Evolutionary conservation across 2,888 invertebrate genomes (phyloP).

Genomic region (Drosophila conformis): DNA sequence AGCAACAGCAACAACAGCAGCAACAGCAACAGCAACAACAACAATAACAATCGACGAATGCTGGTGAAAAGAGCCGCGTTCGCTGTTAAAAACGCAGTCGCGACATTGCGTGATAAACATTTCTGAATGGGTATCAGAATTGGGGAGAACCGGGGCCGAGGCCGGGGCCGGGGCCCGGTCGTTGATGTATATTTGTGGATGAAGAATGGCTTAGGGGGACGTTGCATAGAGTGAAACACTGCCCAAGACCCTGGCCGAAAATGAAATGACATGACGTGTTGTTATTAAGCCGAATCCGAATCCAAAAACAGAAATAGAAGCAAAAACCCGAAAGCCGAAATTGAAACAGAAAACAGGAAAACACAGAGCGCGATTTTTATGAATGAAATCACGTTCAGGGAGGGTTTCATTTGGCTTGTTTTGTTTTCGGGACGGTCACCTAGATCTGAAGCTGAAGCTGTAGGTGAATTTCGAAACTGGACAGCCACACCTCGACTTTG

Average conservation of each 20-base stretch:
- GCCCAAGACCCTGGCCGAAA: constrained; percentile 48
- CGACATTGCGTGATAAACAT: constrained; percentile 81
- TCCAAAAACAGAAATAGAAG: constrained; percentile 40
- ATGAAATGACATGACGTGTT: constrained; percentile 83
- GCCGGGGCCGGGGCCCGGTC: not conserved
- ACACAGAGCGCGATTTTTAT: constrained; percentile 57
- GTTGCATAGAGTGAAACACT: constrained; percentile 1
- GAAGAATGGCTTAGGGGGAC: constrained; percentile 9
- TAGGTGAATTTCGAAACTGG: constrained; percentile 13
- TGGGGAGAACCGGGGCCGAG: not conserved
- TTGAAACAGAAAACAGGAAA: constrained; percentile 36
- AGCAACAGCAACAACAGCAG: constrained; percentile 4
- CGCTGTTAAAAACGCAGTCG: constrained; percentile 53
- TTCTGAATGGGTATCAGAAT: constrained; percentile 62
- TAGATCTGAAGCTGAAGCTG: constrained; percentile 22
- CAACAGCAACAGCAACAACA: constrained; percentile 33
- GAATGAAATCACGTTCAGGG: constrained; percentile 72
- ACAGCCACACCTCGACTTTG: constrained; percentile 37
- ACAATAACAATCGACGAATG: constrained; percentile 42
- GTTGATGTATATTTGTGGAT: constrained; percentile 13
- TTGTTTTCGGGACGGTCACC: constrained; percentile 12
- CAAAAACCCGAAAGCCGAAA: constrained; percentile 33
- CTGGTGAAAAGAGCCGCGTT: constrained; percentile 72
- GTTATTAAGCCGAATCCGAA: constrained; percentile 73
- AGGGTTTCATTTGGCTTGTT: not conserved